These are phyloP conservation scores for Antechinus flavipes DNA, from an alignment of 2,113 vertebrate genomes.

Conservation along the genomic window DNA sequence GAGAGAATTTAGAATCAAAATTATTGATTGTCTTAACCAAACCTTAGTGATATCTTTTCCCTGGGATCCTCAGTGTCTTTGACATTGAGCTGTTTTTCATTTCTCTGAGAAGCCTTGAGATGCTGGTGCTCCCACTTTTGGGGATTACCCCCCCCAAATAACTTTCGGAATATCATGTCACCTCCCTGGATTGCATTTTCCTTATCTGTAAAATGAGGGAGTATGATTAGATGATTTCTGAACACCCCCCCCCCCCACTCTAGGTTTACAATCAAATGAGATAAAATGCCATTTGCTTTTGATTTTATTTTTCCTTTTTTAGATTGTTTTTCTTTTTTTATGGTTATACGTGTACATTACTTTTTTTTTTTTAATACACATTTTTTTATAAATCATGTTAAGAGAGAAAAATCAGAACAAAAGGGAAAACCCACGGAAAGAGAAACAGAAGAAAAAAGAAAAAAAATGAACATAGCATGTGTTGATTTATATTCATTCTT, in stretches of 20 bases:
- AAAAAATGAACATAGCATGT: too few relatives aligned
- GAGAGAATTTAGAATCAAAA: background rate
- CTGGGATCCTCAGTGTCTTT: conserved; percentile 23
- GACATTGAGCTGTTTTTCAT: background rate
- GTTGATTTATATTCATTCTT: too few relatives aligned
- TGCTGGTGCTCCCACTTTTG: background rate
- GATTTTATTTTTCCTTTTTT: too few relatives aligned
- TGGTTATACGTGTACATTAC: too few relatives aligned
- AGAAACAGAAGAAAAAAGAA: too few relatives aligned
- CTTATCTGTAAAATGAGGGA: background rate
- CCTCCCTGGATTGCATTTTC: background rate
- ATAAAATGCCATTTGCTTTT: background rate
- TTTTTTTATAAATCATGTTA: too few relatives aligned
- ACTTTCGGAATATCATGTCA: background rate
- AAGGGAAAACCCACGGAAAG: too few relatives aligned
- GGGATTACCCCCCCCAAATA: background rate
- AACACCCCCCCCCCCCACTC: background rate
- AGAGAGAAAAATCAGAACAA: too few relatives aligned
- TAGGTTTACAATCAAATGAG: background rate
- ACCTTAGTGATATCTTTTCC: background rate
- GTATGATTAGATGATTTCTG: background rate
- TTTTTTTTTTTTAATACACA: too few relatives aligned
- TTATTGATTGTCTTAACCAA: background rate
- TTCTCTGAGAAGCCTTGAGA: conserved; percentile 1
- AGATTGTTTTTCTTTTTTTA: too few relatives aligned